phyloP scores from a whole-genome alignment of 2,888 invertebrate species.

The Nyleta sp. region DNA sequence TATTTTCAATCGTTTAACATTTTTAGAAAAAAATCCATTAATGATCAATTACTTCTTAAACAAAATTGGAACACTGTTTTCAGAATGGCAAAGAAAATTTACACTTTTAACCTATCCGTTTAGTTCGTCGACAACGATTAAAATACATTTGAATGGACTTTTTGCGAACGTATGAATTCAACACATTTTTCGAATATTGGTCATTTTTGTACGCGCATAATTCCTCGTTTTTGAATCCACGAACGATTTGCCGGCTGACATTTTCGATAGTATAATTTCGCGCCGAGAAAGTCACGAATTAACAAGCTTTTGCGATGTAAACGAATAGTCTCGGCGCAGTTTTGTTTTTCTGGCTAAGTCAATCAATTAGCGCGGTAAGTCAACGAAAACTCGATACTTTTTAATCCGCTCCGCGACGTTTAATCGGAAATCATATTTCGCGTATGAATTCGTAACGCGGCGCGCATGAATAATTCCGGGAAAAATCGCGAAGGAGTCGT shows the following conservation, averaged over 20 bases:
- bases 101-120: too few relatives aligned
- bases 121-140: too few relatives aligned
- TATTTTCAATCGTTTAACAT: too few relatives aligned
- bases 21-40: too few relatives aligned
- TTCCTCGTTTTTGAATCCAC: neutral
- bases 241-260: neutral
- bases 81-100: too few relatives aligned
- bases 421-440: conserved; percentile 21
- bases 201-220: neutral
- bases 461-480: conserved; percentile 22
- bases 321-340: neutral
- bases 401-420: neutral
- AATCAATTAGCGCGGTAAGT: neutral
- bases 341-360: neutral
- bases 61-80: too few relatives aligned
- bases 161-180: too few relatives aligned
- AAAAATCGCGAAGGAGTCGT: conserved; percentile 15
- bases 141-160: too few relatives aligned
- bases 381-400: neutral
- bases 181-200: neutral
- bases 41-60: too few relatives aligned
- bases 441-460: conserved; percentile 30
- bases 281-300: neutral
- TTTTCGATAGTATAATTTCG: neutral
- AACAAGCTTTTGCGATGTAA: neutral